phyloP scores from a whole-genome alignment of 2,113 vertebrate genomes.

The Empidonax traillii region DNA sequence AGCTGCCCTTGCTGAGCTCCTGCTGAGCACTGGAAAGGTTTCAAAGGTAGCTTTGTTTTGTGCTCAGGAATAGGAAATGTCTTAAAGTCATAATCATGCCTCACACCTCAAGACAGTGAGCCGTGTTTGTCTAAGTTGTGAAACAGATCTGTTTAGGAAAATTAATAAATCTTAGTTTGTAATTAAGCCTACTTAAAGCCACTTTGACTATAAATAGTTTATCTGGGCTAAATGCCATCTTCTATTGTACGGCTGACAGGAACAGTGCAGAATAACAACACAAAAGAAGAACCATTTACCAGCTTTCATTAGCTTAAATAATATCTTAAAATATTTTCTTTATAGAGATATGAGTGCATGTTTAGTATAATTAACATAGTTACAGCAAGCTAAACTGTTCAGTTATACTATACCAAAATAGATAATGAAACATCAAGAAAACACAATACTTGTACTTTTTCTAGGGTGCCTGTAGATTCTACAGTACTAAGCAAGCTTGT shows the following conservation, averaged over 20 bases:
- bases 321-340: neutral
- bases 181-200: neutral
- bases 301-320: neutral
- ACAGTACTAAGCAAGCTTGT: neutral
- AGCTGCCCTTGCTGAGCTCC: neutral
- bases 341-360: neutral
- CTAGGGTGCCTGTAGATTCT: neutral
- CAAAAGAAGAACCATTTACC: neutral
- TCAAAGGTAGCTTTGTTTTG: neutral
- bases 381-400: neutral
- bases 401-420: neutral
- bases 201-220: conserved; percentile 2
- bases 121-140: neutral
- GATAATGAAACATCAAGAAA: neutral
- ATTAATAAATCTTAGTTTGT: neutral
- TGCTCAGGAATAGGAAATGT: neutral
- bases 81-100: neutral
- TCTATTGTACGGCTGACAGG: neutral
- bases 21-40: neutral
- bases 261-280: neutral
- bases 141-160: neutral
- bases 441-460: neutral
- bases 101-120: neutral
- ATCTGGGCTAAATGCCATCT: neutral
- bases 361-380: neutral